These are phyloP conservation scores for Trissolcus japonicus DNA, from an alignment of 2,888 invertebrate genomes.

Conservation along the genomic window DNA sequence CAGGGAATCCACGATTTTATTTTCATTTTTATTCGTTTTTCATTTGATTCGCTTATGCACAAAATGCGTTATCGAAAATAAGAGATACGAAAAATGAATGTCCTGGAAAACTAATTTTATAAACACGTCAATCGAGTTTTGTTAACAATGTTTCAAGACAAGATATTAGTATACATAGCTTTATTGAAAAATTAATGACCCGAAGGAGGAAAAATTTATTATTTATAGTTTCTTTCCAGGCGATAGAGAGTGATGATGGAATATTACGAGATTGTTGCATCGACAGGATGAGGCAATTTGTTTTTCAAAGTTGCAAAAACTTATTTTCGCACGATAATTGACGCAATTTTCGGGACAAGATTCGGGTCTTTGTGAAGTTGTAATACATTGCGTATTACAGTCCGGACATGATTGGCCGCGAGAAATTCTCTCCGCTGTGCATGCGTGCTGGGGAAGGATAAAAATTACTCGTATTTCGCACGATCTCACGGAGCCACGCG, in stretches of 20 bases:
- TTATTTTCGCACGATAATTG: conserved; percentile 14
- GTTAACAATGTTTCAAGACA: neutral
- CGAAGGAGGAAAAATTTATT: no score
- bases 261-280: no score
- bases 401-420: conserved; percentile 33
- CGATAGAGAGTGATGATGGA: no score
- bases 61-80: conserved; percentile 9
- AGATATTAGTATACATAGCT: no score
- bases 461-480: conserved; percentile 60
- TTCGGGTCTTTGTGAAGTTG: conserved; percentile 19
- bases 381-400: conserved; percentile 42
- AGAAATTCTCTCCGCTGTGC: conserved; percentile 42
- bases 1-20: conserved; percentile 27
- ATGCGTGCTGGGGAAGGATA: conserved; percentile 56
- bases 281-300: neutral
- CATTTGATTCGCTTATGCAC: conserved; percentile 19
- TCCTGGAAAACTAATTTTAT: neutral
- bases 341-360: conserved; percentile 40
- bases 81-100: conserved; percentile 33
- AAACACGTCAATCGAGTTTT: neutral
- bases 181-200: no score
- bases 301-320: conserved; percentile 11
- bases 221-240: no score
- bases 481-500: conserved; percentile 69
- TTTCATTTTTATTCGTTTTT: neutral